These are phyloP conservation scores for Ailurus styani DNA, from an alignment of 2,113 vertebrate genomes.

Conservation along the genomic window DNA sequence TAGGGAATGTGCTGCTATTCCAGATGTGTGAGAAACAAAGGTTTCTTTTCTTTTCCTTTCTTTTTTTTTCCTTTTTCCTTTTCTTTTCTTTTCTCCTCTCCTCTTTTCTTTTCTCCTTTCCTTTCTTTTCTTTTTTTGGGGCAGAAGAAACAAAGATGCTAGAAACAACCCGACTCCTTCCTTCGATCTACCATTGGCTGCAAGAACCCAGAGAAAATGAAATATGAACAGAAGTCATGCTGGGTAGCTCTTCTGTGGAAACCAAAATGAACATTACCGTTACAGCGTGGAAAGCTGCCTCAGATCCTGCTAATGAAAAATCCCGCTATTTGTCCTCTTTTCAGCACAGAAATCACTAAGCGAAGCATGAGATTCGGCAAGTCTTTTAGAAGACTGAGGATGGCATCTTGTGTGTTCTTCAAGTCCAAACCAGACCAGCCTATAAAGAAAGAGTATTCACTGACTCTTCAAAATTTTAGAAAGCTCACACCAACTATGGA, in stretches of 20 bases:
- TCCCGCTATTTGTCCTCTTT: rapidly evolving
- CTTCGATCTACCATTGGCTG: not conserved
- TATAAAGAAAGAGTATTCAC: not conserved
- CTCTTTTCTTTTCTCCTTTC: not conserved
- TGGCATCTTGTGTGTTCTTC: not conserved
- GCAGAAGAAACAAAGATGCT: not conserved
- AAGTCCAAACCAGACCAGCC: not conserved
- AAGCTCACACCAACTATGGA: not conserved
- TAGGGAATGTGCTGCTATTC: not conserved
- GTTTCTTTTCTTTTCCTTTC: not conserved
- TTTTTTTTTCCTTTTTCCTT: not conserved
- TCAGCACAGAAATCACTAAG: not conserved
- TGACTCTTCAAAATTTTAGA: not conserved
- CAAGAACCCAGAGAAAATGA: not conserved
- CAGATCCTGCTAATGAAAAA: not conserved
- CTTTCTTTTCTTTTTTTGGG: not conserved
- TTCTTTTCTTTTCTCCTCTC: no score
- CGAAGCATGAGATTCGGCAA: not conserved
- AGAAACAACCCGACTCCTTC: not conserved
- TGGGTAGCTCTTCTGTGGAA: not conserved
- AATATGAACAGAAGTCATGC: not conserved
- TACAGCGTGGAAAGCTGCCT: not conserved
- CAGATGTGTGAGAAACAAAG: not conserved
- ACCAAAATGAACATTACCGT: not conserved
- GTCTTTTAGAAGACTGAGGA: not conserved